A percentile compares a stretch with the other conserved stretches of the same genome.
These are phyloP conservation scores for Lycodopsis pacificus DNA, from an alignment of 2,797 vertebrate genomes.

Conservation along the genomic window DNA sequence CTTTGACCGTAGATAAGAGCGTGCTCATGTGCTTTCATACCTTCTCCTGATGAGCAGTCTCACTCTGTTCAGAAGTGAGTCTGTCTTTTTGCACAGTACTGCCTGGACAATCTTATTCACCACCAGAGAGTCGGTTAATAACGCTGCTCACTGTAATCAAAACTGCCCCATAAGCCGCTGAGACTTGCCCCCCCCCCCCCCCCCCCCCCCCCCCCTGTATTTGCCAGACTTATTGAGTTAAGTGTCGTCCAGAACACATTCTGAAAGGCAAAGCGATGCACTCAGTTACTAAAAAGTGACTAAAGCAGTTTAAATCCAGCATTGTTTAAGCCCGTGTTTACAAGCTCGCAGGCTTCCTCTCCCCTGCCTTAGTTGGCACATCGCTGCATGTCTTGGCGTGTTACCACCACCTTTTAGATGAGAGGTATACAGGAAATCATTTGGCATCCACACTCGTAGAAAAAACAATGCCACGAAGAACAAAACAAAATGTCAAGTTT, in stretches of 20 bases:
- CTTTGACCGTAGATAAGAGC: background rate
- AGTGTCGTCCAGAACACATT: conserved; percentile 13
- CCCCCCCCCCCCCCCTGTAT: conserved; percentile 44
- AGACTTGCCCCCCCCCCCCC: conserved; percentile 56
- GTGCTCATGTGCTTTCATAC: conserved; percentile 19
- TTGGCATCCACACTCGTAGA: background rate
- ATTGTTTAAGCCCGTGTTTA: background rate
- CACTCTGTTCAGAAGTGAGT: background rate
- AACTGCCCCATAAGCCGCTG: conserved; percentile 48
- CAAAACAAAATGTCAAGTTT: background rate
- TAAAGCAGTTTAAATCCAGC: background rate
- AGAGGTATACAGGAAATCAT: background rate
- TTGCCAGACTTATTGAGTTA: conserved; percentile 47
- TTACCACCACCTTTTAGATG: background rate
- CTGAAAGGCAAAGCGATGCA: background rate
- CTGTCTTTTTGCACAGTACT: conserved; percentile 5
- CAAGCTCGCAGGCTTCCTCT: background rate
- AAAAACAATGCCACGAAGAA: background rate
- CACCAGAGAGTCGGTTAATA: conserved; percentile 55
- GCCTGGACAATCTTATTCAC: conserved; percentile 34
- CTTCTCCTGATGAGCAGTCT: conserved; percentile 4
- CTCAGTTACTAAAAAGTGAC: background rate
- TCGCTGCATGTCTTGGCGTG: background rate
- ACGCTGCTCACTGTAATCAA: conserved; percentile 68
- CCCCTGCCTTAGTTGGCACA: background rate